Percentiles rank a stretch among this genome's conserved stretches.
phyloP scores from a whole-genome alignment of 2,888 invertebrate species.

The Drosophila mettleri region DNA sequence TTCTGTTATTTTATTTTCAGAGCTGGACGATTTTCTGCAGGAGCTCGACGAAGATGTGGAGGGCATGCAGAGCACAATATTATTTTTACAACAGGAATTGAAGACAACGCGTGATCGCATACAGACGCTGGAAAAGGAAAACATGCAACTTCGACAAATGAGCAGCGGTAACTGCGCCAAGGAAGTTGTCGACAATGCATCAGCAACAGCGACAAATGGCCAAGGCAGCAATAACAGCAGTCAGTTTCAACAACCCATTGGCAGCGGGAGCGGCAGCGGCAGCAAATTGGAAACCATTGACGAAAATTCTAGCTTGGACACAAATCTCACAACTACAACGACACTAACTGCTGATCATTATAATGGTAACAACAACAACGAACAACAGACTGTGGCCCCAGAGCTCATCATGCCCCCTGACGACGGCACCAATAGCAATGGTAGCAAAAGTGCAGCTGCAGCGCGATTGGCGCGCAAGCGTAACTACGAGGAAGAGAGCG shows the following conservation, averaged over 20 bases:
- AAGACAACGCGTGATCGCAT: slow-evolving; percentile 92
- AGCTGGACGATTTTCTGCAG: slow-evolving; percentile 97
- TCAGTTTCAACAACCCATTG: slow-evolving; percentile 50
- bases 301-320: slow-evolving; percentile 70
- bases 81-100: slow-evolving; percentile 96
- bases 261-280: slow-evolving; percentile 21
- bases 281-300: slow-evolving; percentile 75
- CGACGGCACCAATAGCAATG: slow-evolving; percentile 53
- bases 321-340: slow-evolving; percentile 14
- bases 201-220: slow-evolving; percentile 51
- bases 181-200: slow-evolving; percentile 32
- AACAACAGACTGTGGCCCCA: slow-evolving; percentile 34
- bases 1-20: slow-evolving; percentile 85
- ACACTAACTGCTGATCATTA: slow-evolving; percentile 36
- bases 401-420: slow-evolving; percentile 44
- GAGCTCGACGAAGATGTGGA: slow-evolving; percentile 99
- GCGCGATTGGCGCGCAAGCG: slow-evolving; percentile 80
- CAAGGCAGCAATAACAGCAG: slow-evolving; percentile 41
- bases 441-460: slow-evolving; percentile 49
- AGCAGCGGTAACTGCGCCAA: slow-evolving; percentile 43
- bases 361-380: slow-evolving; percentile 57
- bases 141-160: slow-evolving; percentile 76
- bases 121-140: slow-evolving; percentile 88
- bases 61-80: slow-evolving; percentile 98
- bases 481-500: slow-evolving; percentile 80